Conservation (phyloP, 92 coral and sea anemone species). For the Porites divaricata region DNA sequence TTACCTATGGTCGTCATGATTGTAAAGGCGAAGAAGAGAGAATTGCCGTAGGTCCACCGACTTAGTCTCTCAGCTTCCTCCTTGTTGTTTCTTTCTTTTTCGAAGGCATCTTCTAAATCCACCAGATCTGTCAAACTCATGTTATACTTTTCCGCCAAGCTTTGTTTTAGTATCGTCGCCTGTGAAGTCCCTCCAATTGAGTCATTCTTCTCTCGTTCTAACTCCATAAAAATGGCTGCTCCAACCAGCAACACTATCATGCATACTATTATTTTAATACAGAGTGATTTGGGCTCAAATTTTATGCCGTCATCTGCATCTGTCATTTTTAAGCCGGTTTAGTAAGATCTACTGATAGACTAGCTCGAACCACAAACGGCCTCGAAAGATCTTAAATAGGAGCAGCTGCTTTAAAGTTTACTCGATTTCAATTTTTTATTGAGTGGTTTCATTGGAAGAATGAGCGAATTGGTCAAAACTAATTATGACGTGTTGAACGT, state of each 20-base stretch:
- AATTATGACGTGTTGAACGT: not conserved
- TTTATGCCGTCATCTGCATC: conserved; percentile 26
- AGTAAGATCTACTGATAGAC: no score
- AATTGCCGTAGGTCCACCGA: conserved; percentile 83
- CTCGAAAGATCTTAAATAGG: no score
- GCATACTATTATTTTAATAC: conserved; percentile 60
- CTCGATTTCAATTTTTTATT: not conserved
- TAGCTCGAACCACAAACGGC: no score
- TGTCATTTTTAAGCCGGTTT: not conserved
- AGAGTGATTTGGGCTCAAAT: conserved; percentile 81
- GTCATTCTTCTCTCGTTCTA: conserved; percentile 56
- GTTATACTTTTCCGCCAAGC: conserved; percentile 61
- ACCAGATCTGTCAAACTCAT: conserved; percentile 53
- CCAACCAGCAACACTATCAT: conserved; percentile 78
- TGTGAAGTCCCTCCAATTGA: not conserved
- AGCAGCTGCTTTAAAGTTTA: not conserved
- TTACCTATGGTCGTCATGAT: conserved; percentile 95
- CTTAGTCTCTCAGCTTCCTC: conserved; percentile 41
- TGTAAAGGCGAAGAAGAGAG: conserved; percentile 85
- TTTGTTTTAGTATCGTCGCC: conserved; percentile 34
- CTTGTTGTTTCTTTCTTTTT: conserved; percentile 33
- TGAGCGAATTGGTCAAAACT: conserved; percentile 9
- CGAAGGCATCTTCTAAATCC: conserved; percentile 40
- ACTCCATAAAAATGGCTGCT: conserved; percentile 80
- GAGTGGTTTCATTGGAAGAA: not conserved